Percentiles rank a stretch among this genome's conserved stretches.
Conservation (phyloP, 1,140 invertebrate species). For the Holotrichia oblita region DNA sequence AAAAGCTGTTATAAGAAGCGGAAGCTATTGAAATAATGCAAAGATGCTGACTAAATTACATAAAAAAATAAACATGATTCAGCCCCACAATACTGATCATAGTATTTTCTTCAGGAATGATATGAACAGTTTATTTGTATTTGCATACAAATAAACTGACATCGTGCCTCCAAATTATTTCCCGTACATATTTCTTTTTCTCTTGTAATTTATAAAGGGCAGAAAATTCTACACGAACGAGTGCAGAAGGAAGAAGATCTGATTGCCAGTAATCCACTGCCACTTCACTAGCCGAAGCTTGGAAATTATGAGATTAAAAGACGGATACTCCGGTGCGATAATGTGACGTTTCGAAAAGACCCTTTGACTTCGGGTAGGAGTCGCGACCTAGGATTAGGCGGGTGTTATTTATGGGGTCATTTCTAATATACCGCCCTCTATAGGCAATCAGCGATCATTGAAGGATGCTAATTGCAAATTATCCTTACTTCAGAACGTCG, state of each 20-base stretch:
- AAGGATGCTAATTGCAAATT: slow-evolving; percentile 54
- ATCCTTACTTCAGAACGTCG: slow-evolving; percentile 38
- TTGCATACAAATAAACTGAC: no score
- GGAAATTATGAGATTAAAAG: slow-evolving; percentile 49
- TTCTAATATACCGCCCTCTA: slow-evolving; percentile 52
- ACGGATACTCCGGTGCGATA: slow-evolving; percentile 29
- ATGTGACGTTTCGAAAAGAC: slow-evolving; percentile 41
- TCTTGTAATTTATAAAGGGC: background rate
- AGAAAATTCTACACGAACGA: background rate
- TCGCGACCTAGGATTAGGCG: slow-evolving; percentile 46
- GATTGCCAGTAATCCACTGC: slow-evolving; percentile 50
- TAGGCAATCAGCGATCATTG: slow-evolving; percentile 55
- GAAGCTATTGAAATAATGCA: background rate
- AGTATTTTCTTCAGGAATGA: no score
- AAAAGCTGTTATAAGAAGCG: background rate
- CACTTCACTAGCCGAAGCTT: slow-evolving; percentile 42
- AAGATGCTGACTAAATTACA: no score
- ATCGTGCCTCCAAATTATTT: background rate
- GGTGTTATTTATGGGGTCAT: slow-evolving; percentile 55
- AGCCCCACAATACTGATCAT: no score
- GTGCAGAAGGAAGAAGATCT: slow-evolving; percentile 42
- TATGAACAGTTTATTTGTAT: no score
- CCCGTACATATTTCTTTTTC: background rate
- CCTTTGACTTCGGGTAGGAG: slow-evolving; percentile 46
- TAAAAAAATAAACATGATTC: no score